Evolutionary conservation across 2,113 vertebrate species (phyloP).

Genomic region (Cyprinodon tularosa): DNA sequence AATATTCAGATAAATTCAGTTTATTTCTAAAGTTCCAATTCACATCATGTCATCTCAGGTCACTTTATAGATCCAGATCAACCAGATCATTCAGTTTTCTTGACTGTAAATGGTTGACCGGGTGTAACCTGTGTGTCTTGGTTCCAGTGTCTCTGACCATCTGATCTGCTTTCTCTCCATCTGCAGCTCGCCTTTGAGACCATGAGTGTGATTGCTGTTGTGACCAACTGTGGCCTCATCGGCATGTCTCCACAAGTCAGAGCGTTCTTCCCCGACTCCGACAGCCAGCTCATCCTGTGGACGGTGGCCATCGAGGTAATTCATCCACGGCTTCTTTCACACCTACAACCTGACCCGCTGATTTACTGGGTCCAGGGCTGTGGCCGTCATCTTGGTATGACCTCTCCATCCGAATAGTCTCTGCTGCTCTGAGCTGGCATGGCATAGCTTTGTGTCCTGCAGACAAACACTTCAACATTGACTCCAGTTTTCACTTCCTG

Average conservation of each 20-base stretch:
- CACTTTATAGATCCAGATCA: no score
- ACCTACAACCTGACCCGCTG: not conserved
- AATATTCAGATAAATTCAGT: no score
- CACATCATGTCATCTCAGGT: no score
- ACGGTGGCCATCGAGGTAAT: slow-evolving; percentile 89
- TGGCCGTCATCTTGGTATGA: not conserved
- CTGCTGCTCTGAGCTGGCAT: not conserved
- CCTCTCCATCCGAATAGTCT: not conserved
- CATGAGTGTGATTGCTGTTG: slow-evolving; percentile 94
- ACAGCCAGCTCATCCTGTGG: slow-evolving; percentile 87
- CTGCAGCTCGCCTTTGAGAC: slow-evolving; percentile 94
- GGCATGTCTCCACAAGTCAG: slow-evolving; percentile 95
- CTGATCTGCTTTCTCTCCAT: not conserved
- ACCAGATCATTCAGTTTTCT: no score
- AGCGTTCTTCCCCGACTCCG: slow-evolving; percentile 85
- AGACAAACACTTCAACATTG: not conserved
- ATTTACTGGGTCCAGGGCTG: not conserved
- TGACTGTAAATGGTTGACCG: no score
- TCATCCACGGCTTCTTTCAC: no score
- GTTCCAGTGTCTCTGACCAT: not conserved
- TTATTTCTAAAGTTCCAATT: no score
- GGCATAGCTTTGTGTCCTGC: not conserved
- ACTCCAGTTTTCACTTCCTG: not conserved
- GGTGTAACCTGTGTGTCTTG: not conserved
- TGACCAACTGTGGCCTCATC: slow-evolving; percentile 95